phyloP scores from a whole-genome alignment of 2,113 vertebrate species.

The Psittacara wagleri region DNA sequence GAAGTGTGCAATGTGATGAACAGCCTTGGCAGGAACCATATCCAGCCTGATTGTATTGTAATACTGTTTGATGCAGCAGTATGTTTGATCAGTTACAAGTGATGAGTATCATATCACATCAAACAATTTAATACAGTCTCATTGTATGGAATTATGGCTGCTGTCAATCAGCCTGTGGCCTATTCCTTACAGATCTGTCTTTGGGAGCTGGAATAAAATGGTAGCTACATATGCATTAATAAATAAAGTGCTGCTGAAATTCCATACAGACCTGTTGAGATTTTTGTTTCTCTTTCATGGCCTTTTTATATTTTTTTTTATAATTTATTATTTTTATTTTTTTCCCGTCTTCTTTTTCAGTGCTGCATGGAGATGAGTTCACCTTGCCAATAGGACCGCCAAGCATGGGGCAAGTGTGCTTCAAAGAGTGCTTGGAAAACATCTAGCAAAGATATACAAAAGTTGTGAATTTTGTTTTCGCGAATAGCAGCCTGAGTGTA shows the following conservation, averaged over 20 bases:
- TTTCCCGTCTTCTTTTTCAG: neutral
- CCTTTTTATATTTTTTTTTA: neutral
- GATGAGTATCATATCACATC: constrained; percentile 79
- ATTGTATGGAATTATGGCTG: constrained; percentile 83
- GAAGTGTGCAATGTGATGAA: constrained; percentile 39
- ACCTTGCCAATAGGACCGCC: neutral
- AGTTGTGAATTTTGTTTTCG: neutral
- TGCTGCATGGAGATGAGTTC: neutral
- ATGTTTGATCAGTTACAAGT: constrained; percentile 81
- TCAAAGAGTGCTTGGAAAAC: neutral
- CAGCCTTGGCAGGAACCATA: constrained; percentile 66
- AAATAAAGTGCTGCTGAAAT: constrained; percentile 74
- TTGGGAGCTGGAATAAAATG: constrained; percentile 58
- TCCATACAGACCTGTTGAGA: constrained; percentile 69
- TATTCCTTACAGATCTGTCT: constrained; percentile 74
- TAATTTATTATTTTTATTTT: neutral
- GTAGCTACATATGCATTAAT: constrained; percentile 72
- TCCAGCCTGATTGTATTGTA: constrained; percentile 66
- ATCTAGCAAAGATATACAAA: neutral
- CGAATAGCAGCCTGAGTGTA: neutral
- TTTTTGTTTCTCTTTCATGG: constrained; percentile 63
- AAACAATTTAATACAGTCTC: constrained; percentile 80
- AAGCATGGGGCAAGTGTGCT: neutral
- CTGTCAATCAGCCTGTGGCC: constrained; percentile 78
- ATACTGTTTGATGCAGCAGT: constrained; percentile 73